Evolutionary conservation across 2,113 vertebrate genomes (phyloP).

Genomic region (Cheilinus undulatus): DNA sequence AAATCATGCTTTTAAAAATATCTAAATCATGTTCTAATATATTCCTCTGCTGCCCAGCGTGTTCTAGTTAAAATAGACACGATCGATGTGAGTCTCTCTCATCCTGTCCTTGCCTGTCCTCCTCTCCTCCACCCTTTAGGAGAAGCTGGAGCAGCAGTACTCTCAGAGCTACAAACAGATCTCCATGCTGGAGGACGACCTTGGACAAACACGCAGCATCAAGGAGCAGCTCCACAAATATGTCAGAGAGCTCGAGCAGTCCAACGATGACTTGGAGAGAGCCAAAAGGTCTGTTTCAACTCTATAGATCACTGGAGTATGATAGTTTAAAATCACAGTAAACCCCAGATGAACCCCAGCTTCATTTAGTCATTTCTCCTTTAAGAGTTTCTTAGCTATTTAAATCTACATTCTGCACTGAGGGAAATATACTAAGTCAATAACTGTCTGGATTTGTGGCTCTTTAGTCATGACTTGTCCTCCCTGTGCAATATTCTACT

Average conservation of each 20-base stretch:
- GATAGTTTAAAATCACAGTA: too few relatives aligned
- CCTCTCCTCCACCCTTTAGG: too few relatives aligned
- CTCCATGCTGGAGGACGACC: slow-evolving; percentile 93
- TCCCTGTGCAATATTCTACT: too few relatives aligned
- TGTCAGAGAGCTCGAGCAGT: slow-evolving; percentile 95
- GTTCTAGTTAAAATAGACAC: neutral
- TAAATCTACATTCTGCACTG: too few relatives aligned
- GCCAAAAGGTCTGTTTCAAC: slow-evolving; percentile 88
- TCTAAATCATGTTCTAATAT: neutral
- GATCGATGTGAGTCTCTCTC: neutral
- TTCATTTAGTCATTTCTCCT: neutral
- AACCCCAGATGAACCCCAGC: too few relatives aligned
- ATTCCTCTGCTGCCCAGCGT: neutral
- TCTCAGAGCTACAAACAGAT: slow-evolving; percentile 98
- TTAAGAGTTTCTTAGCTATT: neutral
- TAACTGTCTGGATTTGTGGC: too few relatives aligned
- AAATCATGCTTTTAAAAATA: too few relatives aligned
- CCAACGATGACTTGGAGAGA: slow-evolving; percentile 97
- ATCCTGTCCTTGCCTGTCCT: neutral
- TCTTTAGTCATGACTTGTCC: too few relatives aligned
- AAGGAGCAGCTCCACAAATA: slow-evolving; percentile 98
- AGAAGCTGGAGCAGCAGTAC: slow-evolving; percentile 95
- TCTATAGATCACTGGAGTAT: too few relatives aligned
- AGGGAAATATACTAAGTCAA: too few relatives aligned
- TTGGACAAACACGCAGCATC: slow-evolving; percentile 93